Percentiles rank a stretch among this genome's conserved stretches.
Conservation (phyloP, 2,888 invertebrate species). For the Drosophila nr. perissopoda region DNA sequence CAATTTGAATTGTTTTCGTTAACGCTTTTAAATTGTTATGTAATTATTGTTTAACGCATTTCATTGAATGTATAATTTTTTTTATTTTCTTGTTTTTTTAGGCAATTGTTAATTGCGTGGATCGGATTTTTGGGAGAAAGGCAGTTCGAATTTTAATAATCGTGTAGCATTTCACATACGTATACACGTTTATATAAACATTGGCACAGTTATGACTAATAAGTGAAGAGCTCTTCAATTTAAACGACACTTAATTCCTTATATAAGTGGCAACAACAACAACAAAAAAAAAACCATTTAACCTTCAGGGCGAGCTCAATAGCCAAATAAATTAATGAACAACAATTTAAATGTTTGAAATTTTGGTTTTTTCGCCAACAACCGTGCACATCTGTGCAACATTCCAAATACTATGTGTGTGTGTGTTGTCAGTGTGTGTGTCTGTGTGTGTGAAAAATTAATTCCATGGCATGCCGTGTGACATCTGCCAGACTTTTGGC, state of each 20-base stretch:
- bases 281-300: slow-evolving; percentile 31
- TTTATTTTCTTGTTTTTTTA: slow-evolving; percentile 5
- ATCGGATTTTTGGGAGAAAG: slow-evolving; percentile 62
- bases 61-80: slow-evolving; percentile 43
- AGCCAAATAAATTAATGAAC: slow-evolving; percentile 58
- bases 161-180: slow-evolving; percentile 10
- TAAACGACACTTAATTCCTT: slow-evolving; percentile 28
- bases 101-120: slow-evolving; percentile 60
- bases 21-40: slow-evolving; percentile 50
- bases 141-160: slow-evolving; percentile 31
- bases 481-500: slow-evolving; percentile 55
- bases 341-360: slow-evolving; percentile 40
- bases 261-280: slow-evolving; percentile 25
- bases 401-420: slow-evolving; percentile 47
- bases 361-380: slow-evolving; percentile 7
- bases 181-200: background rate
- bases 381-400: slow-evolving; percentile 70
- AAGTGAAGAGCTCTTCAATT: slow-evolving; percentile 43
- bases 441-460: slow-evolving; percentile 50
- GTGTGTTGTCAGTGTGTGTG: background rate
- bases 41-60: slow-evolving; percentile 44
- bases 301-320: slow-evolving; percentile 63
- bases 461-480: slow-evolving; percentile 52
- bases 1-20: slow-evolving; percentile 43
- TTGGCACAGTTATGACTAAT: slow-evolving; percentile 48